These are phyloP conservation scores for Drosophila mercatorum DNA, from an alignment of 2,888 invertebrate genomes.

Conservation along the genomic window DNA sequence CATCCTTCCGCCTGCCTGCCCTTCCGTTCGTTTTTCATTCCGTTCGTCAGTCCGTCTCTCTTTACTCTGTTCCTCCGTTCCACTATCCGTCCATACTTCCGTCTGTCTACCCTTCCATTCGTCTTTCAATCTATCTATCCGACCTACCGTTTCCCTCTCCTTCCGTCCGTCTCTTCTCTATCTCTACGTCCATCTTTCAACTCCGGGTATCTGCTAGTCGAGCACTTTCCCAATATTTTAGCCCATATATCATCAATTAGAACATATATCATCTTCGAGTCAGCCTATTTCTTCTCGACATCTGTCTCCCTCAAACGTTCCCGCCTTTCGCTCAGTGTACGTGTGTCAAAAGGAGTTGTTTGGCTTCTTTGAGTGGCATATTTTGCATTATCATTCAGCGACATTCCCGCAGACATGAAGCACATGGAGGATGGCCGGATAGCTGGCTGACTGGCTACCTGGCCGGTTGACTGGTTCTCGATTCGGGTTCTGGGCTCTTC, in stretches of 20 bases:
- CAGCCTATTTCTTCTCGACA: background rate
- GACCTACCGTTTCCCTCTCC: background rate
- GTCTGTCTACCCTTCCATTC: too few relatives aligned
- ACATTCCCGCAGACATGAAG: conserved; percentile 36
- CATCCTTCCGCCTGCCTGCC: too few relatives aligned
- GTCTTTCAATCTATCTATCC: background rate
- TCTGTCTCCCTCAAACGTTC: background rate
- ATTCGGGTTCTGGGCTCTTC: conserved; percentile 10
- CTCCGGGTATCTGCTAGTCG: too few relatives aligned
- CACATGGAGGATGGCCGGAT: conserved; percentile 15
- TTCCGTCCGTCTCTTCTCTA: too few relatives aligned
- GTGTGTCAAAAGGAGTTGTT: conserved; percentile 38
- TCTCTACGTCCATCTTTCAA: too few relatives aligned
- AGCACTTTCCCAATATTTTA: too few relatives aligned
- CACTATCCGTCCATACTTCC: too few relatives aligned
- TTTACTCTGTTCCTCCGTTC: too few relatives aligned
- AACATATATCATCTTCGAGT: too few relatives aligned
- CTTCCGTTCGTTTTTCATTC: too few relatives aligned
- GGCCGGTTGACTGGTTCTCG: conserved; percentile 40
- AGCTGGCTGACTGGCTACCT: conserved; percentile 15
- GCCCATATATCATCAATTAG: too few relatives aligned
- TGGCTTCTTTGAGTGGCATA: conserved; percentile 56
- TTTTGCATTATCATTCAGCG: conserved; percentile 73
- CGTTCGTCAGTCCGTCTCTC: too few relatives aligned
- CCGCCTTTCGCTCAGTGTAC: conserved; percentile 37